These are phyloP conservation scores for Boulengeromyrus knoepffleri DNA, from an alignment of 2,113 vertebrate species.

Conservation along the genomic window DNA sequence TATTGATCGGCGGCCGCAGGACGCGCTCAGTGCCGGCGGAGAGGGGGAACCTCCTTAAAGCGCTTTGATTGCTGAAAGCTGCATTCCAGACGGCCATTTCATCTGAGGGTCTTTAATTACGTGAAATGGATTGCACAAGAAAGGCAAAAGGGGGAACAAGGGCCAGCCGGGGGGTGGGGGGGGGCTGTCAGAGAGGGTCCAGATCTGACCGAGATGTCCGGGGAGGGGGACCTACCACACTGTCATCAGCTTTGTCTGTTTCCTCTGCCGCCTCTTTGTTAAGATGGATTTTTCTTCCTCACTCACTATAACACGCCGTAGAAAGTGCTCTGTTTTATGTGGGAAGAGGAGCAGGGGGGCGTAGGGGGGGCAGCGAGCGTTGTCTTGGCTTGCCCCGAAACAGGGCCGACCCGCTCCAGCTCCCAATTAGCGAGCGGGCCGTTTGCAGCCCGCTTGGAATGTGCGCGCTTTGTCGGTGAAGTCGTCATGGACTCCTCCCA, in stretches of 20 bases:
- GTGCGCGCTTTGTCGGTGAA: not conserved
- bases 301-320: slow-evolving; percentile 24
- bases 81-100: slow-evolving; percentile 89
- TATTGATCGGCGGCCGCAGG: slow-evolving; percentile 82
- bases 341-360: not conserved
- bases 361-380: not conserved
- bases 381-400: no score
- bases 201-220: not conserved
- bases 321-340: slow-evolving; percentile 20
- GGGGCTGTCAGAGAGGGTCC: slow-evolving; percentile 8
- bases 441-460: not conserved
- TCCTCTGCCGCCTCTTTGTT: slow-evolving; percentile 37
- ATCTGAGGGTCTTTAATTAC: slow-evolving; percentile 94
- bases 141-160: slow-evolving; percentile 45
- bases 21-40: slow-evolving; percentile 66
- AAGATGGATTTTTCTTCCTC: slow-evolving; percentile 34
- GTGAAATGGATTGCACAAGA: slow-evolving; percentile 79
- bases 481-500: not conserved
- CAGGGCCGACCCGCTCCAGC: not conserved
- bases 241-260: slow-evolving; percentile 52
- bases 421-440: not conserved
- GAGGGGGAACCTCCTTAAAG: slow-evolving; percentile 76
- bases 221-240: slow-evolving; percentile 37
- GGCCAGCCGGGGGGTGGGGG: slow-evolving; percentile 27
- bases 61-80: slow-evolving; percentile 84